Percentiles rank a stretch among this genome's conserved stretches.
phyloP scores from a whole-genome alignment of 2,113 vertebrate genomes.

The Apus apus region DNA sequence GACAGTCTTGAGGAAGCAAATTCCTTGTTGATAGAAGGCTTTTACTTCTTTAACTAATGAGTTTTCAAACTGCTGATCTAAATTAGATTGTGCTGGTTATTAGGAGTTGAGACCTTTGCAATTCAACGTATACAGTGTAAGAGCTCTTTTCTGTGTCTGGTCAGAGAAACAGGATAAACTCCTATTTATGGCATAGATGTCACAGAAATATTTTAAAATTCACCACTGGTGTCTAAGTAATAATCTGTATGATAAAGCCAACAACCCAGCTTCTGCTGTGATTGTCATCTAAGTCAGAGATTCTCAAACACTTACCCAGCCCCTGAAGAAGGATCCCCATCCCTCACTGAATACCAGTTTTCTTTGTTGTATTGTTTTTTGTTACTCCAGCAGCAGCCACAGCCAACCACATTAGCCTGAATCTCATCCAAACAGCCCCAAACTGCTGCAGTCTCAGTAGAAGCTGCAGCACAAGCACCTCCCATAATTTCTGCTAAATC shows the following conservation, averaged over 20 bases:
- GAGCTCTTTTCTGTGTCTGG: not conserved
- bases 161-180: not conserved
- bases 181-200: not conserved
- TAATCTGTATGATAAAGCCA: not conserved
- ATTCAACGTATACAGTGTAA: not conserved
- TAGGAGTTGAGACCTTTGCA: not conserved
- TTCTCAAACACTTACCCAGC: not conserved
- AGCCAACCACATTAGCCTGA: fast-evolving
- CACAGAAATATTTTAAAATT: not conserved
- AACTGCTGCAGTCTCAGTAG: not conserved
- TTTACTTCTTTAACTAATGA: not conserved
- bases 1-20: not conserved
- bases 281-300: not conserved
- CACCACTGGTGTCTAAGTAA: not conserved
- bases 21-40: not conserved
- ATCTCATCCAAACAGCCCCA: not conserved
- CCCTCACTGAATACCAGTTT: fast-evolving
- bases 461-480: not conserved
- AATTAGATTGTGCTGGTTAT: not conserved
- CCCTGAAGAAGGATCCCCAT: not conserved
- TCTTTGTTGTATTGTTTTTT: not conserved
- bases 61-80: not conserved
- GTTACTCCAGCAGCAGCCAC: not conserved
- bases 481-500: not conserved
- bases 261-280: not conserved